phyloP scores from a whole-genome alignment of 2,797 vertebrate species.

The Typhlichthys eigenmanni region DNA sequence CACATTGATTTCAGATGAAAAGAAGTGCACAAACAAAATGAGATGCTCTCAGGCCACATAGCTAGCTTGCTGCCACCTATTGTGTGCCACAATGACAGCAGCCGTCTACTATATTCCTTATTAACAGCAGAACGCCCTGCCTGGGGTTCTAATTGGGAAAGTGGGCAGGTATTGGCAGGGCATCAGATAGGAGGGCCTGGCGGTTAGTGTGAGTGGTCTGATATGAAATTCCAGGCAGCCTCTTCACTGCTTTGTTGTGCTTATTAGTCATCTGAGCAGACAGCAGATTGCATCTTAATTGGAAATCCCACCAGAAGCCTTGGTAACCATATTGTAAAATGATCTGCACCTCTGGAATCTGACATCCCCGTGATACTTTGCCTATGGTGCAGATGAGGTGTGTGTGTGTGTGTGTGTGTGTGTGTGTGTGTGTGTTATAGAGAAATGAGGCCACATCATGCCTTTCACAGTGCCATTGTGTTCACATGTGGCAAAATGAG shows the following conservation, averaged over 20 bases:
- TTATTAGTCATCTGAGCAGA: constrained; percentile 78
- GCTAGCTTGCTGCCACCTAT: constrained; percentile 43
- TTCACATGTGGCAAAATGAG: constrained; percentile 3
- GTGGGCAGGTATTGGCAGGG: constrained; percentile 68
- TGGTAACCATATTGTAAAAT: constrained; percentile 68
- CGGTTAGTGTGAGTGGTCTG: constrained; percentile 73
- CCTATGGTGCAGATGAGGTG: constrained; percentile 22
- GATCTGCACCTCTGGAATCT: constrained; percentile 59
- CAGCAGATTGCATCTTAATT: constrained; percentile 81
- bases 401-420: too few species aligned
- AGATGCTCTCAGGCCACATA: constrained; percentile 49
- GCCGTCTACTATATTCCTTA: constrained; percentile 57
- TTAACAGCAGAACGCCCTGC: constrained; percentile 64
- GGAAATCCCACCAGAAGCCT: constrained; percentile 74
- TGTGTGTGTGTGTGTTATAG: background rate
- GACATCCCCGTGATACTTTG: constrained; percentile 24
- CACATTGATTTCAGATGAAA: constrained; percentile 58
- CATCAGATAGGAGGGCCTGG: constrained; percentile 69
- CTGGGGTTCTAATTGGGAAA: constrained; percentile 65
- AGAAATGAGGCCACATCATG: constrained; percentile 4
- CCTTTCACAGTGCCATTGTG: background rate
- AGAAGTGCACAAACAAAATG: constrained; percentile 45
- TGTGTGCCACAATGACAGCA: constrained; percentile 52
- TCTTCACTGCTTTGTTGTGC: constrained; percentile 70
- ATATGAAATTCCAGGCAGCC: constrained; percentile 74